Conservation (phyloP, 1,140 invertebrate genomes). For the Bathynomus jamesi region DNA sequence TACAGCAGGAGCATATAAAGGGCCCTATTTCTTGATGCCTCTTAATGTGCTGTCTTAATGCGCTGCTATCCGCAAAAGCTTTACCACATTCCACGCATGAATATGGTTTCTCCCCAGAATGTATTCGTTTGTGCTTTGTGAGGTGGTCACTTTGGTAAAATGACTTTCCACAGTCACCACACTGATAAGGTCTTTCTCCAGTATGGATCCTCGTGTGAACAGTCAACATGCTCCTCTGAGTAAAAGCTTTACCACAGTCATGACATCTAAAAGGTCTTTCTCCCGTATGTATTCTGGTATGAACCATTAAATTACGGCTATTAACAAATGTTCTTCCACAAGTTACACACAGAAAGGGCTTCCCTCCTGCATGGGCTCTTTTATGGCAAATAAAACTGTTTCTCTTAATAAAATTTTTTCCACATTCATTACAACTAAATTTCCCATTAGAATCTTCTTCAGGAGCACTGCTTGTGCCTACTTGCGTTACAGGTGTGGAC, state of each 20-base stretch:
- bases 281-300: slow-evolving; percentile 54
- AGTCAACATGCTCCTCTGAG: slow-evolving; percentile 58
- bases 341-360: slow-evolving; percentile 37
- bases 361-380: slow-evolving; percentile 49
- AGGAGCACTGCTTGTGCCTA: slow-evolving; percentile 15
- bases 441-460: slow-evolving; percentile 14
- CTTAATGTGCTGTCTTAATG: slow-evolving; percentile 43
- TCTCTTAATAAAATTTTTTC: slow-evolving; percentile 31
- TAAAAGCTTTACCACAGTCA: slow-evolving; percentile 49
- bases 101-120: slow-evolving; percentile 26
- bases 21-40: slow-evolving; percentile 24
- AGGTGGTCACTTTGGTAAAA: not conserved
- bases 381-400: slow-evolving; percentile 42
- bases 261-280: slow-evolving; percentile 42
- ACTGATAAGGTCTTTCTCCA: slow-evolving; percentile 71
- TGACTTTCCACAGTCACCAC: slow-evolving; percentile 40
- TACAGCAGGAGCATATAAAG: slow-evolving; percentile 22
- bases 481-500: not conserved
- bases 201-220: slow-evolving; percentile 79
- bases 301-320: slow-evolving; percentile 45
- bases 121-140: slow-evolving; percentile 40
- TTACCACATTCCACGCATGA: slow-evolving; percentile 54
- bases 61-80: slow-evolving; percentile 53
- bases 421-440: slow-evolving; percentile 41
- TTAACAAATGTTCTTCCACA: slow-evolving; percentile 47